phyloP scores from a whole-genome alignment of 2,888 invertebrate genomes.

The Xiphydria camelus region DNA sequence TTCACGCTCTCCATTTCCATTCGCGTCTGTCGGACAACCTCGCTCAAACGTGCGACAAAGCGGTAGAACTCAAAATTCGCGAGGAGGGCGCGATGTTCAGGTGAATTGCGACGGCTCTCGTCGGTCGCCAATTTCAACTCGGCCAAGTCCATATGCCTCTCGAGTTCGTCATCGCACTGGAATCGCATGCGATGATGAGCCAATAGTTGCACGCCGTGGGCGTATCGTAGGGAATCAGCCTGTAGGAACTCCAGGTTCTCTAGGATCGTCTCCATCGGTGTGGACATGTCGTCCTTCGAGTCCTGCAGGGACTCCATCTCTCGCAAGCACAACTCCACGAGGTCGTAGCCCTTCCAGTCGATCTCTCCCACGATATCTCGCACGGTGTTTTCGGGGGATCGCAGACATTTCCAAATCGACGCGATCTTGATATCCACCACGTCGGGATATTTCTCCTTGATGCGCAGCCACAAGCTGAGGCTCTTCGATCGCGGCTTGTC shows the following conservation, averaged over 20 bases:
- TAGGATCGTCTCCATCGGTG: conserved; percentile 33
- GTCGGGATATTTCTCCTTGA: conserved; percentile 35
- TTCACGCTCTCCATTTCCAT: conserved; percentile 33
- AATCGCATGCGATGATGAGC: conserved; percentile 37
- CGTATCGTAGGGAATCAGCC: conserved; percentile 28
- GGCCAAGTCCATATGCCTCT: conserved; percentile 28
- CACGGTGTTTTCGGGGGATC: no score
- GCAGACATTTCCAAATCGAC: conserved; percentile 38
- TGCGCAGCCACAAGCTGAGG: conserved; percentile 42
- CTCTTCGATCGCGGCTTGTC: conserved; percentile 35
- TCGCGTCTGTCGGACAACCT: conserved; percentile 28
- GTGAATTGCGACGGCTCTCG: conserved; percentile 8
- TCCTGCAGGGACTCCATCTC: conserved; percentile 39
- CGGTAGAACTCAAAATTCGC: conserved; percentile 44
- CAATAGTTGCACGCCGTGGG: conserved; percentile 36
- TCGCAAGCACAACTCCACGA: conserved; percentile 34
- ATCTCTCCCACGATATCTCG: conserved; percentile 26
- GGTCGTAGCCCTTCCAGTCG: conserved; percentile 33
- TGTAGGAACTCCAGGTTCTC: conserved; percentile 32
- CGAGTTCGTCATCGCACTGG: conserved; percentile 20
- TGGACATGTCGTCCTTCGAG: conserved; percentile 31
- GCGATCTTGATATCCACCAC: conserved; percentile 19
- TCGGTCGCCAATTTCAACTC: conserved; percentile 23
- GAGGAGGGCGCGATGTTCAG: conserved; percentile 23
- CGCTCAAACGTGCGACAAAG: conserved; percentile 30